Percentiles rank a stretch among this genome's conserved stretches.
phyloP scores from a whole-genome alignment of 2,113 vertebrate genomes.

The Cebus imitator region DNA sequence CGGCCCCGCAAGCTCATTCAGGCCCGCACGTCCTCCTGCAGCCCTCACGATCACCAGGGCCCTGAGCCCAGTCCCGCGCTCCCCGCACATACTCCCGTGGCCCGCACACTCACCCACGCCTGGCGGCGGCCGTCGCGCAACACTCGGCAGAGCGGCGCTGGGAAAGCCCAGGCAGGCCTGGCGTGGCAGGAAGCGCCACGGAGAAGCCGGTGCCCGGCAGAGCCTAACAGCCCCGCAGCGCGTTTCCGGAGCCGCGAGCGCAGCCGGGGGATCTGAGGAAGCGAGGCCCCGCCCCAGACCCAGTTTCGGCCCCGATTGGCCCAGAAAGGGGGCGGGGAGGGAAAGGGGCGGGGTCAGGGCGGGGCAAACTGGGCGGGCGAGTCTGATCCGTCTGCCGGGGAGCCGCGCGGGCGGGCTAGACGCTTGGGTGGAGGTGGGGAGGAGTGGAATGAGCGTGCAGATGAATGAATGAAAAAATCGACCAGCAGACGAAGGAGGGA shows the following conservation, averaged over 20 bases:
- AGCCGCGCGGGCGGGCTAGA: accelerated
- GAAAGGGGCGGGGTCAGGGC: background rate
- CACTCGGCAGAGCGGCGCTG: background rate
- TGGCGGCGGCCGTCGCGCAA: background rate
- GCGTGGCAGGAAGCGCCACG: slow-evolving; percentile 75
- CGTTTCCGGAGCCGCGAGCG: slow-evolving; percentile 67
- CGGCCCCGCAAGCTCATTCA: background rate
- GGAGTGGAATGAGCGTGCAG: background rate
- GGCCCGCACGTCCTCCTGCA: background rate
- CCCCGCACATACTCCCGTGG: background rate
- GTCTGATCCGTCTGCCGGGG: accelerated
- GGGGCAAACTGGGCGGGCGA: background rate
- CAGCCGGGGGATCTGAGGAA: background rate
- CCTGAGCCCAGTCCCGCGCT: background rate
- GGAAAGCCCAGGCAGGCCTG: slow-evolving; percentile 34
- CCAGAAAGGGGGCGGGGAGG: background rate
- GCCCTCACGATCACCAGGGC: background rate
- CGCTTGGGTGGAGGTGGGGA: background rate
- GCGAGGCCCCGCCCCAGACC: slow-evolving; percentile 50
- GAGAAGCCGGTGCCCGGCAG: background rate
- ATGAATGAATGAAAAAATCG: background rate
- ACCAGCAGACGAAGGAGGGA: background rate
- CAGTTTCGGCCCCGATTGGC: slow-evolving; percentile 43
- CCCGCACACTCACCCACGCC: slow-evolving; percentile 31
- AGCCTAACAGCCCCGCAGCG: slow-evolving; percentile 30